Percentiles rank a stretch among this genome's conserved stretches.
Conservation (phyloP, 2,797 vertebrate genomes). For the Melanotaenia trifasciata region DNA sequence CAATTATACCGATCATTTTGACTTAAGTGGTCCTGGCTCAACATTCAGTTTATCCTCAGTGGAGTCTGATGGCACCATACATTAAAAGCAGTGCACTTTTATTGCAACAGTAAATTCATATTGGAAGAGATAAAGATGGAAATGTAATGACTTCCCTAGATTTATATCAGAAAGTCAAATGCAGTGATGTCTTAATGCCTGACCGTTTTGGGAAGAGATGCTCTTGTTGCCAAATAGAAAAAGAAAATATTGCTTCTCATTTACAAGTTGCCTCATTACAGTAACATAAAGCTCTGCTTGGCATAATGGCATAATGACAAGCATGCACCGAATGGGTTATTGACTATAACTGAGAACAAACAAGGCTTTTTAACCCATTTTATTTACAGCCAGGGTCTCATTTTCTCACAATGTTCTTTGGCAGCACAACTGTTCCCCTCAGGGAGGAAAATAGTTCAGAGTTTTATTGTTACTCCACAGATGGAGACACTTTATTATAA, state of each 20-base stretch:
- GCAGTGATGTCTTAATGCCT: background rate
- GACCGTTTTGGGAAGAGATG: slow-evolving; percentile 1
- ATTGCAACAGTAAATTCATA: slow-evolving; percentile 27
- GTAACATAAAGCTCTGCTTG: slow-evolving; percentile 19
- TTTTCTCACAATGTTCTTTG: slow-evolving; percentile 62
- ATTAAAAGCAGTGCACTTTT: slow-evolving; percentile 12
- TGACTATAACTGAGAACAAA: slow-evolving; percentile 28
- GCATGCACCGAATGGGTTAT: slow-evolving; percentile 41
- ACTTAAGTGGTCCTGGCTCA: slow-evolving; percentile 4
- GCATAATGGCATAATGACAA: slow-evolving; percentile 26
- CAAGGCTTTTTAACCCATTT: slow-evolving; percentile 51
- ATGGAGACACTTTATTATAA: slow-evolving; percentile 64
- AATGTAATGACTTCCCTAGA: slow-evolving; percentile 4
- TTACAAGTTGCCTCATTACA: slow-evolving; percentile 38
- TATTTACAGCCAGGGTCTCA: slow-evolving; percentile 61
- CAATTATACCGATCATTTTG: slow-evolving; percentile 5
- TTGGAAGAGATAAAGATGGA: slow-evolving; percentile 17
- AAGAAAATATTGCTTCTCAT: slow-evolving; percentile 22
- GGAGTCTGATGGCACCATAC: slow-evolving; percentile 1
- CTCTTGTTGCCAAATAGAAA: background rate
- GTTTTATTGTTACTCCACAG: slow-evolving; percentile 70
- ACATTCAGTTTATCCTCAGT: slow-evolving; percentile 8
- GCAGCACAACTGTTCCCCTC: slow-evolving; percentile 46
- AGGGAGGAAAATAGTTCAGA: slow-evolving; percentile 49
- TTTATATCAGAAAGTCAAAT: slow-evolving; percentile 24